Evolutionary conservation across 2,113 vertebrate genomes (phyloP).

Genomic region (Otocyon megalotis): DNA sequence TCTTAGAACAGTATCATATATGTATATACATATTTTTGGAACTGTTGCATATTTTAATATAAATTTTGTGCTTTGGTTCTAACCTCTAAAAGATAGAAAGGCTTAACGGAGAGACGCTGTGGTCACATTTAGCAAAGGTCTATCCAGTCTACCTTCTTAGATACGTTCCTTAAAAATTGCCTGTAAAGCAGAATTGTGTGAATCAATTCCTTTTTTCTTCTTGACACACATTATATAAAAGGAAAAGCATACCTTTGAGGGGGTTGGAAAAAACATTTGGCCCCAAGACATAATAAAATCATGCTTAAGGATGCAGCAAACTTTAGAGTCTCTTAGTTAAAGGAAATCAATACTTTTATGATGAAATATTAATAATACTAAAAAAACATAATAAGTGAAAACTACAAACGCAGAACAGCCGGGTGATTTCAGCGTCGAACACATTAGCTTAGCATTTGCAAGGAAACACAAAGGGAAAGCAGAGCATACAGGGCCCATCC

Average conservation of each 20-base stretch:
- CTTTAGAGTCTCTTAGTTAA: slow-evolving; percentile 83
- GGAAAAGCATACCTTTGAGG: slow-evolving; percentile 58
- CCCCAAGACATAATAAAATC: slow-evolving; percentile 83
- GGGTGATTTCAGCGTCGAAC: slow-evolving; percentile 6
- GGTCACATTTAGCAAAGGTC: background rate
- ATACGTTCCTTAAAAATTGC: slow-evolving; percentile 58
- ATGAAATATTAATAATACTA: slow-evolving; percentile 83
- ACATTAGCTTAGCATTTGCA: slow-evolving; percentile 42
- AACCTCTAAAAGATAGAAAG: background rate
- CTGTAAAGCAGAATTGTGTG: slow-evolving; percentile 54
- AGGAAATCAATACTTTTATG: slow-evolving; percentile 84
- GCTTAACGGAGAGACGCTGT: background rate
- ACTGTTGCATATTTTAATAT: background rate
- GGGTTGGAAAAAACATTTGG: slow-evolving; percentile 66
- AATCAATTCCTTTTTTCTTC: slow-evolving; percentile 77
- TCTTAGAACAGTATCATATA: background rate
- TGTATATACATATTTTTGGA: background rate
- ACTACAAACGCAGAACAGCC: slow-evolving; percentile 65
- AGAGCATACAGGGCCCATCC: background rate
- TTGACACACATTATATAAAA: slow-evolving; percentile 74
- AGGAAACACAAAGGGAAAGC: background rate
- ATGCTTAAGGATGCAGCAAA: slow-evolving; percentile 81
- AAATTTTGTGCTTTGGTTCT: background rate
- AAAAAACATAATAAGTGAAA: slow-evolving; percentile 76
- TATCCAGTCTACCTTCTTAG: background rate